Evolutionary conservation across 2,888 invertebrate species (phyloP), one percentile per base, ranked within the genome.

Genomic region (Tinea semifulvella): DNA sequence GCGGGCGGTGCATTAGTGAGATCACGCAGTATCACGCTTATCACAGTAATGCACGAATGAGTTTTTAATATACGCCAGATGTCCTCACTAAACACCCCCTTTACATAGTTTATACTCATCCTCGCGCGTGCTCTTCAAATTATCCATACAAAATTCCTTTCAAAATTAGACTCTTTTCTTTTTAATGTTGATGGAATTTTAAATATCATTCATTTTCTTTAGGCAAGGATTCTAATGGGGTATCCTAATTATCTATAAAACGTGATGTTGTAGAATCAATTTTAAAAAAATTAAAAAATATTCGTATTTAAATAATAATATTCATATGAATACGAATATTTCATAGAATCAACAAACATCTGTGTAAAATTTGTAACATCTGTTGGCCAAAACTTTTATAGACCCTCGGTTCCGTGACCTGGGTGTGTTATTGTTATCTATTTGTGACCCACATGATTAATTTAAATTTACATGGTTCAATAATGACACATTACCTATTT

Each of bases 31-130:
- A 75, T 75, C 74, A 66, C 61, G 67, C 64, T 70, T 72, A 76
- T 77, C 76, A 73, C 59, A 66, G 67, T 61, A 56, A 26, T 20
- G 28, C 19, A 18, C 31, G 28, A 42, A 73, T 68, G 64, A 60
- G 65, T 63, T 72, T 68, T 64, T 71, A 67, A 72, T 70, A 62
- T 56, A 58, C 54, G 61, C 70, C 76, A 77, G 71, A 75, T 75
- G 75, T 3, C 22, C 22, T 7, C 7, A 40, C 6, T 10, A 22
- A 7, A 31, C 40, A 40, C 40, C 40, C 40, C 40, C 11, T 36
- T 18, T 18, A 36, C 18, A 18, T 36, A 14, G 20, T 13, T 20
- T 11, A 17, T 40, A 40, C 5, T 6, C 4, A 13, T 19, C 40
- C 40, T n/a, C n/a, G 40, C 40, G 7, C 40, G 40, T 40, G 40